A percentile compares a stretch with the other conserved stretches of the same genome.
Conservation (phyloP, 35 echinoderm and acorn worm genomes). For the Lytechinus variegatus region DNA sequence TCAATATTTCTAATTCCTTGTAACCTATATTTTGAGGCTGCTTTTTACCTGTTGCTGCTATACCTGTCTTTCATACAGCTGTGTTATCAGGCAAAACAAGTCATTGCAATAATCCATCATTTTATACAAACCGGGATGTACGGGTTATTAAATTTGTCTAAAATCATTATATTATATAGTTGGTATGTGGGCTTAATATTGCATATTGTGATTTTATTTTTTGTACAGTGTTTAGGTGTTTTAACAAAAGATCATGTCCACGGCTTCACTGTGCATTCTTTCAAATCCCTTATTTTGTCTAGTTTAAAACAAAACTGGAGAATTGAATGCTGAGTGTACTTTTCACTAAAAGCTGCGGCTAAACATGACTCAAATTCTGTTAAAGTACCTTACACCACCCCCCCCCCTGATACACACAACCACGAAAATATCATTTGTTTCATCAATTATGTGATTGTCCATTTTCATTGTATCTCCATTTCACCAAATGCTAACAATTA, state of each 20-base stretch:
- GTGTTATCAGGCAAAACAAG: background rate
- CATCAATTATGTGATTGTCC: background rate
- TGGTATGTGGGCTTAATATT: background rate
- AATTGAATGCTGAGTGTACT: no score
- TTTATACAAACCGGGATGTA: background rate
- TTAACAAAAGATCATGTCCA: no score
- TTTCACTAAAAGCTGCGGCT: no score
- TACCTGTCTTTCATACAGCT: background rate
- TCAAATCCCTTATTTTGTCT: no score
- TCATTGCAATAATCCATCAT: background rate
- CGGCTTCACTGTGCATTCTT: no score
- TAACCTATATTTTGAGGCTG: background rate
- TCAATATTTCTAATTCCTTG: no score
- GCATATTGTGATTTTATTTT: background rate
- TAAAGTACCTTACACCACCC: no score
- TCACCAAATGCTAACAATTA: slow-evolving; percentile 5
- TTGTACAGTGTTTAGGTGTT: no score
- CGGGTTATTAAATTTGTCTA: background rate
- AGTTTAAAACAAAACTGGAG: no score
- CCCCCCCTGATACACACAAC: no score
- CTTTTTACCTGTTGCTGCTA: background rate
- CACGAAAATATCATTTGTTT: background rate
- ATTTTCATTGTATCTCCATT: slow-evolving; percentile 14
- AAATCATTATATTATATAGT: background rate
- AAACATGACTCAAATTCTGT: no score